Evolutionary conservation across 2,113 vertebrate genomes (phyloP), one percentile per base, ranked within the genome.

Genomic region (Gorsachius goisagi): DNA sequence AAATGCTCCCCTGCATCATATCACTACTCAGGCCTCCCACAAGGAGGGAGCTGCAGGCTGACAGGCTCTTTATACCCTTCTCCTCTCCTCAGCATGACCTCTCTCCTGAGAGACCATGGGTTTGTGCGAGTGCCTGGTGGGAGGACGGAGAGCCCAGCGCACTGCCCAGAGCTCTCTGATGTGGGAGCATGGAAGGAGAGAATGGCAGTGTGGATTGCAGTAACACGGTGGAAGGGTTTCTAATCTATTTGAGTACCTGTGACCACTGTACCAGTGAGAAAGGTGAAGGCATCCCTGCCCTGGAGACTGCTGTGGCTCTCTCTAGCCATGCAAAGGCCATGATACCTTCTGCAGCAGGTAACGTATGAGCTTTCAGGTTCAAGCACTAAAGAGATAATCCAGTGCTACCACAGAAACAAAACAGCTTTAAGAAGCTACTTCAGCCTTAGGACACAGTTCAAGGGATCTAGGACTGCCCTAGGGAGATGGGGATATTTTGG

Each of bases 31-130:
- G 74, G 74, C 30, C 35, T 79, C 44, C 35, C 3, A 5, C 66
- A 33, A 22, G 53, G 47, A 88, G 35, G 15, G 39, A 44, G 82
- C 58, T 75, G 22, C 11, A n/a, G 37, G 55, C 26, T n/a, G 12
- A 32, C 33, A 44, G 37, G 23, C 18, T 78, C 50, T 44, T 56
- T 35, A 22, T 1, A 6, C 19, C 53, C 35, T 17, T 41, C 14
- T 3, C 71, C 47, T 33, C 58, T 67, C 41, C 69, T 53, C n/a
- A 33, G 30, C 44, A 21, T 6, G 14, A 33, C 14, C 35, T 39
- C 50, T 39, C 78, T 49, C 45, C 50, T 58, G 23, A 2, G 2
- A 0, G 32, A 15, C 22, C 0, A 1, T 13, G 52, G 37, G 3
- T 32, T 85, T n/a, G 58, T 28, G n/a, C 0, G 3, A 47, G 53